A percentile compares a stretch with the other conserved stretches of the same genome.
Conservation (phyloP, 1,140 invertebrate genomes). For the Protaetia brevitarsis region DNA sequence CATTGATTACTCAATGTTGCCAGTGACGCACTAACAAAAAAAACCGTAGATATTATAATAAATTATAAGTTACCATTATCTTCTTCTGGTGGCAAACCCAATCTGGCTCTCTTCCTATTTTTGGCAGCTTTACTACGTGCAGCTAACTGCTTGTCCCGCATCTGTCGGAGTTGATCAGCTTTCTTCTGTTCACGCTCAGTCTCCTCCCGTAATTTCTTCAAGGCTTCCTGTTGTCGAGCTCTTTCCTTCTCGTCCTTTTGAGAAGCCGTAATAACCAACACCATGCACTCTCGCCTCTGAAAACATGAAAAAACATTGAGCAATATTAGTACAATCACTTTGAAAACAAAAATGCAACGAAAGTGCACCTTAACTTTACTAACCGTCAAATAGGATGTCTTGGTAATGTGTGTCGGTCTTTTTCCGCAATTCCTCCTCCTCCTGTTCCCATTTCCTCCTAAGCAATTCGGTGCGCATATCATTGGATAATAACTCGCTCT, state of each 20-base stretch:
- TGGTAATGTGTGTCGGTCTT: slow-evolving; percentile 78
- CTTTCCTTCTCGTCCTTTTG: slow-evolving; percentile 76
- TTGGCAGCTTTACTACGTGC: slow-evolving; percentile 75
- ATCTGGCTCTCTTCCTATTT: slow-evolving; percentile 70
- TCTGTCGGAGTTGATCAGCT: slow-evolving; percentile 59
- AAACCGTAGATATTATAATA: too few species aligned
- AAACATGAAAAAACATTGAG: slow-evolving; percentile 39
- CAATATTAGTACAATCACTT: not conserved
- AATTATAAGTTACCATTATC: slow-evolving; percentile 34
- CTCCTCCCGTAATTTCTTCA: slow-evolving; percentile 67
- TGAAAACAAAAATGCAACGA: slow-evolving; percentile 1
- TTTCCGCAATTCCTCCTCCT: slow-evolving; percentile 58
- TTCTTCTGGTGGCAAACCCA: slow-evolving; percentile 69
- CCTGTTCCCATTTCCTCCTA: slow-evolving; percentile 64
- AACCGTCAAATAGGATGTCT: slow-evolving; percentile 82
- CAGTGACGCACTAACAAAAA: too few species aligned
- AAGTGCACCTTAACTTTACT: too few species aligned
- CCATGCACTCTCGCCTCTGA: slow-evolving; percentile 83
- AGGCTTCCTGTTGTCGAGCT: slow-evolving; percentile 69
- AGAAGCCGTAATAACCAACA: slow-evolving; percentile 85
- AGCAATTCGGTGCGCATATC: slow-evolving; percentile 58
- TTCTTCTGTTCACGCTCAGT: slow-evolving; percentile 67
- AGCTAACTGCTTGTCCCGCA: slow-evolving; percentile 67
- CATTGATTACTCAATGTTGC: too few species aligned
- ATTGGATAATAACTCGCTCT: slow-evolving; percentile 45